Conservation (phyloP, 2,113 vertebrate genomes). For the Nipponia nippon region DNA sequence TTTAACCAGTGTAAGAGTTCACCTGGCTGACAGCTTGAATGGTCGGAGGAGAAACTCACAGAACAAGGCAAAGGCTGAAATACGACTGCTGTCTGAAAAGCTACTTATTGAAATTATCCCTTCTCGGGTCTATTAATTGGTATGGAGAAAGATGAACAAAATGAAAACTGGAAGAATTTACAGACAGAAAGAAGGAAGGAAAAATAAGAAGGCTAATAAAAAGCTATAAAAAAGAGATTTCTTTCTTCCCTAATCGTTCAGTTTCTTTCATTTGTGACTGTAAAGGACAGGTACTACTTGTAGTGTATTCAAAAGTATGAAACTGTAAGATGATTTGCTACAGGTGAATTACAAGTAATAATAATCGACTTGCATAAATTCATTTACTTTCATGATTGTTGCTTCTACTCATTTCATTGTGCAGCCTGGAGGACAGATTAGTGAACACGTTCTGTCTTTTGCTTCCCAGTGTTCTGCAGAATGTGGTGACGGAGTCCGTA, state of each 20-base stretch:
- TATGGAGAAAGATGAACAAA: not conserved
- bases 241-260: not conserved
- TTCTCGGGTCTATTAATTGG: not conserved
- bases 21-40: not conserved
- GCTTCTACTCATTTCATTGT: not conserved
- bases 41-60: not conserved
- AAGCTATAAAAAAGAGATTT: not conserved
- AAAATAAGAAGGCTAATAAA: not conserved
- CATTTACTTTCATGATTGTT: fast-evolving
- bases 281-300: not conserved
- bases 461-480: slow-evolving; percentile 87
- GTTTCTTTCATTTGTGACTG: not conserved
- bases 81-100: not conserved
- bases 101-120: not conserved
- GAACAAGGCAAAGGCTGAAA: not conserved
- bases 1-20: not conserved
- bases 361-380: not conserved
- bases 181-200: not conserved
- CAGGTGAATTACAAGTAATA: not conserved
- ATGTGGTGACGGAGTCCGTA: slow-evolving; percentile 83
- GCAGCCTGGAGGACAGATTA: fast-evolving
- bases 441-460: not conserved
- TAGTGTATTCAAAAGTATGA: not conserved
- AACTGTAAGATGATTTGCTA: not conserved
- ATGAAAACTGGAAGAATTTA: not conserved